These are phyloP conservation scores for Megalopta genalis DNA, from an alignment of 1,140 invertebrate genomes.

Conservation along the genomic window DNA sequence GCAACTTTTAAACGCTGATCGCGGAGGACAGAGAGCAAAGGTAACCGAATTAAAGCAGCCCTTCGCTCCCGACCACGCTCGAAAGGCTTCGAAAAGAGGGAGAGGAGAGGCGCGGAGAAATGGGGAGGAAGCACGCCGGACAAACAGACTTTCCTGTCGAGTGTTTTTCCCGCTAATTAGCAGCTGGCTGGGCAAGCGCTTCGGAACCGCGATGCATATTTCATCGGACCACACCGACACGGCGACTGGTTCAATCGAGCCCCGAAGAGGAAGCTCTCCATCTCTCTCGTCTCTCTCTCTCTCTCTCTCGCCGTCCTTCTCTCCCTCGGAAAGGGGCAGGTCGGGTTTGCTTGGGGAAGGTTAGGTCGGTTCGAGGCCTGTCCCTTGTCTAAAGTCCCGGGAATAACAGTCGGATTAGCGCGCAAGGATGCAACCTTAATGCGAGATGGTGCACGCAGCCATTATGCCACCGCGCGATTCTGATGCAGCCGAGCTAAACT, in stretches of 20 bases:
- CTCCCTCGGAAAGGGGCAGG: not conserved
- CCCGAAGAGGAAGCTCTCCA: not conserved
- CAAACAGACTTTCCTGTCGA: constrained; percentile 6
- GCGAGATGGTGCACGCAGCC: constrained; percentile 33
- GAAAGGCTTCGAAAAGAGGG: not conserved
- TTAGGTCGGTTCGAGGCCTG: constrained; percentile 47
- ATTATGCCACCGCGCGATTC: constrained; percentile 44
- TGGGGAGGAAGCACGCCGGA: not conserved
- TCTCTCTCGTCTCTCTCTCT: too few relatives aligned
- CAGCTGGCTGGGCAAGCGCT: constrained; percentile 1
- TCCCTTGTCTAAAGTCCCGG: constrained; percentile 53
- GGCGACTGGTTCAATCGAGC: constrained; percentile 22
- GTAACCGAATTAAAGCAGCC: constrained; percentile 31
- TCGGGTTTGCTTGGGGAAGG: not conserved
- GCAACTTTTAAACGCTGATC: too few relatives aligned
- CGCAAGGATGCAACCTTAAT: constrained; percentile 53
- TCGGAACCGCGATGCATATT: constrained; percentile 42
- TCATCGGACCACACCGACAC: constrained; percentile 1
- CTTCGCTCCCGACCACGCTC: not conserved
- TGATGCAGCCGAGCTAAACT: constrained; percentile 52
- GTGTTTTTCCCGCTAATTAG: constrained; percentile 44
- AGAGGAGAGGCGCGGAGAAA: not conserved
- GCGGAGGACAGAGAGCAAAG: not conserved
- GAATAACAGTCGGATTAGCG: constrained; percentile 63
- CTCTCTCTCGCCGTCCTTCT: too few relatives aligned